Evolutionary conservation across 2,888 invertebrate species (phyloP), one percentile per base, ranked within the genome.

Genomic region (Chesias legatella): DNA sequence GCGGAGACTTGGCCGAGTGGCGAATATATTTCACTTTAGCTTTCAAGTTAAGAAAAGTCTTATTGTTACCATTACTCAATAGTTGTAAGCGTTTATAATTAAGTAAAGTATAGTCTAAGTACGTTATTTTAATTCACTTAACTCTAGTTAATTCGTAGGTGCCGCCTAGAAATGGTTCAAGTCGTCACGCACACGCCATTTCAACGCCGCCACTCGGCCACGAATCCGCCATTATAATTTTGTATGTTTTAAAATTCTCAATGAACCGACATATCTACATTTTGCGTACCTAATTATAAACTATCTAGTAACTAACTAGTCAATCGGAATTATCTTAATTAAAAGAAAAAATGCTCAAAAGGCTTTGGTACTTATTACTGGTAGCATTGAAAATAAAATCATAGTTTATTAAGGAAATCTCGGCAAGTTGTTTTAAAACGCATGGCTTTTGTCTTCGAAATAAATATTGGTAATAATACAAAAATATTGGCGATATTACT

Each of bases 241-340:
- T 38, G 37, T 26, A 29, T 28, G 35, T 41, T 17, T 7, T 23
- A 34, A 44, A 40, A 43, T 41, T 30, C 28, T 40, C 38, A 34
- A 45, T 31, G 17, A 38, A 40, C 49, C 48, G 45, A 53, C 53
- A 54, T 54, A 54, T 54, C 54, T 48, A 32, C 44, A 34, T 60
- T 42, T 53, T 35, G 52, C 54, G 58, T 66, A 65, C 61, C 60
- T 60, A 53, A 40, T 40, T 51, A 20, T 33, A 48, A 51, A 29
- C 49, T 51, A 32, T 57, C 51, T 64, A 63, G 55, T 59, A 56
- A 40, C 34, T 44, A 43, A 54, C 63, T 66, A 67, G 66, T 66
- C 66, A 64, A 54, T 49, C 30, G 38, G 38, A 51, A 50, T 45
- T 43, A 25, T 37, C 34, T 35, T 7, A 1, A n/a, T 1, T 28